Percentiles rank a stretch among this genome's conserved stretches.
Evolutionary conservation across 2,797 vertebrate genomes (phyloP).

Genomic region (Calcarius lapponicus): DNA sequence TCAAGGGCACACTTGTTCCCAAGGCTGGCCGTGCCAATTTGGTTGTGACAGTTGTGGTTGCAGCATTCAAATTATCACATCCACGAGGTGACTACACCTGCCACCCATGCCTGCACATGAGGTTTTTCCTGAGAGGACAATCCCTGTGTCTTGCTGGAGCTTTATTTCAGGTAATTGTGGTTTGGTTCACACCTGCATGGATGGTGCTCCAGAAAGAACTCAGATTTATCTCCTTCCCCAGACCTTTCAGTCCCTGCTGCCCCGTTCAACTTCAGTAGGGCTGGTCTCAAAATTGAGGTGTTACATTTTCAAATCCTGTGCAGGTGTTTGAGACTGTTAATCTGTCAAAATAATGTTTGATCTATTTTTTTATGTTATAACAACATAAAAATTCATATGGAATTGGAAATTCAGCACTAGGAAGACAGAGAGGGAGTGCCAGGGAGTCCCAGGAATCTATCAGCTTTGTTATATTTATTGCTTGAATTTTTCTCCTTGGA

Average conservation of each 20-base stretch:
- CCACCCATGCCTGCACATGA: fast-evolving
- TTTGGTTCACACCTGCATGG: too few relatives aligned
- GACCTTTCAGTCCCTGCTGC: not conserved
- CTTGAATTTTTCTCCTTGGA: not conserved
- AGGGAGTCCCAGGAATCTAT: not conserved
- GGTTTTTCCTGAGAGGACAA: not conserved
- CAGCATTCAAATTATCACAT: not conserved
- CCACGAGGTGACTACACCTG: not conserved
- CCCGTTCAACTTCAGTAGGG: not conserved
- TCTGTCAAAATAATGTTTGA: not conserved
- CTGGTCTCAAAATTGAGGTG: not conserved
- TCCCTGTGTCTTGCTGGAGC: not conserved
- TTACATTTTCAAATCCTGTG: not conserved
- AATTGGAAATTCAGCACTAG: not conserved
- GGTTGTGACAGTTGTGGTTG: not conserved
- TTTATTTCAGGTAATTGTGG: not conserved
- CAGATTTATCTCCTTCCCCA: not conserved
- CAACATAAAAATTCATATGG: not conserved
- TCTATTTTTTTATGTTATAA: not conserved
- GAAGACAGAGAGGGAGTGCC: not conserved
- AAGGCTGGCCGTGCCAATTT: not conserved
- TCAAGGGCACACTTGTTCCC: not conserved
- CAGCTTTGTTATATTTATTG: not conserved
- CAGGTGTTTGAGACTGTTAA: not conserved
- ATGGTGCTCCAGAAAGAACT: not conserved